Conservation (phyloP, 2,888 invertebrate species). For the Troides aeacus region DNA sequence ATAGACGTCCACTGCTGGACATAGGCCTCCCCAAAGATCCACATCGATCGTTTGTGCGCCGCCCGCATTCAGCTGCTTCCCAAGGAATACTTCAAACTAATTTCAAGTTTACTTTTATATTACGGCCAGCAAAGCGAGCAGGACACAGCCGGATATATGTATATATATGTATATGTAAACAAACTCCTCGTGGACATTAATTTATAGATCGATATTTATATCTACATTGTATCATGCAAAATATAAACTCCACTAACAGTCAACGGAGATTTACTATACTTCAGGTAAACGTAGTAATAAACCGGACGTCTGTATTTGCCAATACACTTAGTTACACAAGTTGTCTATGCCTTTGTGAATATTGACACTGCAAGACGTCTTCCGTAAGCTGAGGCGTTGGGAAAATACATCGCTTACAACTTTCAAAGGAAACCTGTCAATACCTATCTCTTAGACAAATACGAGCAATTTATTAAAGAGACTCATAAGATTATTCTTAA, state of each 20-base stretch:
- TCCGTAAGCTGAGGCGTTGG: conserved; percentile 39
- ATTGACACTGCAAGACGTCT: conserved; percentile 38
- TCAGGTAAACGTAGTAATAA: conserved; percentile 2
- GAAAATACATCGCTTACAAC: conserved; percentile 51
- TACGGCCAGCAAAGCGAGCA: too few relatives aligned
- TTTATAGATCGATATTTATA: too few relatives aligned
- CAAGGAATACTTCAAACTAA: too few relatives aligned
- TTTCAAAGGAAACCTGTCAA: conserved; percentile 50
- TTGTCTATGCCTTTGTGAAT: conserved; percentile 35
- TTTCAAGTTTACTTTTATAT: too few relatives aligned
- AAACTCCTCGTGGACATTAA: too few relatives aligned
- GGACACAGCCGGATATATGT: too few relatives aligned
- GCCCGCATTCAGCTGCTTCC: too few relatives aligned
- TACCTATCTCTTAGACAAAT: conserved; percentile 27
- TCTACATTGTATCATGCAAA: not conserved
- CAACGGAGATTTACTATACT: conserved; percentile 10
- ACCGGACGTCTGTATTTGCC: conserved; percentile 22
- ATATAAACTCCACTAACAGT: not conserved
- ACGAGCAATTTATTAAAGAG: not conserved
- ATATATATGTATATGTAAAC: too few relatives aligned
- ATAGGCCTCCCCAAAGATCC: too few relatives aligned
- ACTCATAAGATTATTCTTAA: not conserved
- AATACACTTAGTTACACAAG: conserved; percentile 30
- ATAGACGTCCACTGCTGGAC: too few relatives aligned
- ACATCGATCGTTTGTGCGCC: too few relatives aligned